These are phyloP conservation scores for Toxotes lorentzi DNA, from an alignment of 2,797 vertebrate genomes.

Conservation along the genomic window DNA sequence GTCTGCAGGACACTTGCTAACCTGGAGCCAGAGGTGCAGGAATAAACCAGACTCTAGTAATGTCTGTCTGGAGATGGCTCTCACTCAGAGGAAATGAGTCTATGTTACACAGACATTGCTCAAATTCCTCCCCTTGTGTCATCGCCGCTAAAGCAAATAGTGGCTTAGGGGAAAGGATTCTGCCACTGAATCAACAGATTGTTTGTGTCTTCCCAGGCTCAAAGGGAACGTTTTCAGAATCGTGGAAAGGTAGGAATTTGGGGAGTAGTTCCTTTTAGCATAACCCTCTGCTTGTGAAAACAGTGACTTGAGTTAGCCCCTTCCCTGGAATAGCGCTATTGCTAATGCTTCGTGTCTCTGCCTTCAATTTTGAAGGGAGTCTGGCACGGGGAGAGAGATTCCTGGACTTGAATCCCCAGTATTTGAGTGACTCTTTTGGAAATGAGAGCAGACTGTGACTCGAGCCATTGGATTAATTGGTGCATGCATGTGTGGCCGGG, in stretches of 20 bases:
- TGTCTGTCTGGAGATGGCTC: slow-evolving; percentile 72
- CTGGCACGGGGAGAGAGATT: not conserved
- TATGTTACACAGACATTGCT: slow-evolving; percentile 73
- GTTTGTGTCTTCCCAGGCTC: slow-evolving; percentile 72
- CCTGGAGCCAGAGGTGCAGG: slow-evolving; percentile 47
- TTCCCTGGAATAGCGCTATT: not conserved
- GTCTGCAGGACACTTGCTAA: slow-evolving; percentile 64
- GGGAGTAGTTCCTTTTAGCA: slow-evolving; percentile 35
- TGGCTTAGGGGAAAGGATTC: slow-evolving; percentile 72
- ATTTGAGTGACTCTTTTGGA: slow-evolving; percentile 58
- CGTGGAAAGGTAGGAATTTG: slow-evolving; percentile 71
- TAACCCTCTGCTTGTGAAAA: slow-evolving; percentile 25
- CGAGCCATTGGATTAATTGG: slow-evolving; percentile 70
- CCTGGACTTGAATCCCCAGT: slow-evolving; percentile 4
- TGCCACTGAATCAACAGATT: slow-evolving; percentile 77
- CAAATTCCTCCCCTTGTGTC: slow-evolving; percentile 81
- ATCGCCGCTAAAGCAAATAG: slow-evolving; percentile 80
- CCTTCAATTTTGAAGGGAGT: not conserved
- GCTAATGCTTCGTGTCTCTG: not conserved
- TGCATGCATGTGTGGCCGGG: slow-evolving; percentile 31
- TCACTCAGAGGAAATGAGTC: slow-evolving; percentile 75
- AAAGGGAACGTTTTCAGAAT: slow-evolving; percentile 68
- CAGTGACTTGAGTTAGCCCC: slow-evolving; percentile 4
- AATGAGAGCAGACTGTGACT: slow-evolving; percentile 56
- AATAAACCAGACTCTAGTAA: slow-evolving; percentile 67